A percentile compares a stretch with the other conserved stretches of the same genome.
phyloP scores from a whole-genome alignment of 2,113 vertebrate species.

The Nibea coibor region DNA sequence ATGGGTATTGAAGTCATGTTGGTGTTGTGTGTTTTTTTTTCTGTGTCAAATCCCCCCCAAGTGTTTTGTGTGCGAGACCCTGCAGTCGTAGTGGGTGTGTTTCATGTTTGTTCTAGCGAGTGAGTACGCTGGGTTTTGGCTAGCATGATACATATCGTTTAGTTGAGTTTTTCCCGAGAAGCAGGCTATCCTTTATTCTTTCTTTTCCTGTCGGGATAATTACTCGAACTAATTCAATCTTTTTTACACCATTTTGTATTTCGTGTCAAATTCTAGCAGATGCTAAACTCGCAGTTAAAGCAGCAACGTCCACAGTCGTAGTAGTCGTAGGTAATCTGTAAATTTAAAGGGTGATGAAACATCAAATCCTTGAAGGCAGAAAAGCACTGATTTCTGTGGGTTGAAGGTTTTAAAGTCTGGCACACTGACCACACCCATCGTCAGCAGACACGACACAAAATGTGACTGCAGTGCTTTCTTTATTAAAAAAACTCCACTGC shows the following conservation, averaged over 20 bases:
- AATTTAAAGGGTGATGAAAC: not conserved
- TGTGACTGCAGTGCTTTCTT: not conserved
- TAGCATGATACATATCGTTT: not conserved
- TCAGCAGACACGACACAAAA: not conserved
- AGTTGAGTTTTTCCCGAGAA: not conserved
- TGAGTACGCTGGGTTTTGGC: not conserved
- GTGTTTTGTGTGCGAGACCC: conserved; percentile 50
- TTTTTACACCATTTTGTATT: conserved; percentile 19
- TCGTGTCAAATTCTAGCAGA: not conserved
- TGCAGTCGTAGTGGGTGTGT: conserved; percentile 29
- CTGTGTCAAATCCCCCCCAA: conserved; percentile 35
- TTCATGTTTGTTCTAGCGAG: not conserved
- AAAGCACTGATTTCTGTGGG: not conserved
- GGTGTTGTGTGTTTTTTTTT: conserved; percentile 46
- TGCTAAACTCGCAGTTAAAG: conserved; percentile 4
- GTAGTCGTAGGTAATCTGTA: not conserved
- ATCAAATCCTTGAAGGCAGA: not conserved
- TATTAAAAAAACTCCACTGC: not conserved
- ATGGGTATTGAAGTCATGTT: conserved; percentile 42
- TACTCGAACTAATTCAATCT: not conserved
- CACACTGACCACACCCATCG: not conserved
- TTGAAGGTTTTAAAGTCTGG: conserved; percentile 4
- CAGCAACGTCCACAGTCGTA: not conserved
- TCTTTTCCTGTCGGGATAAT: not conserved
- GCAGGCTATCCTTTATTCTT: too few species aligned